A percentile compares a stretch with the other conserved stretches of the same genome.
Evolutionary conservation across 2,797 vertebrate genomes (phyloP).

Genomic region (Coregonus sp.): DNA sequence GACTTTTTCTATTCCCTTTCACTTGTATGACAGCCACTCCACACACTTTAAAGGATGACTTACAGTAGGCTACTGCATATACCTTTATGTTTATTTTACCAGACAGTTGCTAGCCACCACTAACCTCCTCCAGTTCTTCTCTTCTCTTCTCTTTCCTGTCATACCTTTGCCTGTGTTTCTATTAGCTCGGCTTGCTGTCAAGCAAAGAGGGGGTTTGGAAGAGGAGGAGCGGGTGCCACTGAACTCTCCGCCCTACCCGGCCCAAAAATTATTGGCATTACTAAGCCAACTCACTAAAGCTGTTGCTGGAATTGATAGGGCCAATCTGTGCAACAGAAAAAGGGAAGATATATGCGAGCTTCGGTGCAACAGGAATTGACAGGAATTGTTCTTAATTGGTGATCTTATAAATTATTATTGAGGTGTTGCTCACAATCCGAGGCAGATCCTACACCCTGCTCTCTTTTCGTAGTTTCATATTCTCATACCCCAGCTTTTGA

Average conservation of each 20-base stretch:
- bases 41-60: too few species aligned
- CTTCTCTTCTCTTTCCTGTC: too few species aligned
- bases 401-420: conserved; percentile 48
- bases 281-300: conserved; percentile 68
- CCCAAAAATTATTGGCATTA: conserved; percentile 67
- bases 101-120: too few species aligned
- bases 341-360: conserved; percentile 50
- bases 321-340: conserved; percentile 57
- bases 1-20: too few species aligned
- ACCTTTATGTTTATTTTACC: too few species aligned
- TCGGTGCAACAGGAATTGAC: conserved; percentile 49
- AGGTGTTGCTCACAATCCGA: too few species aligned
- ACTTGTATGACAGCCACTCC: too few species aligned
- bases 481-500: too few species aligned
- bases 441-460: too few species aligned
- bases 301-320: conserved; percentile 54
- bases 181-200: conserved; percentile 60
- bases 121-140: too few species aligned
- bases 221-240: conserved; percentile 51
- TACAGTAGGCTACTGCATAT: too few species aligned
- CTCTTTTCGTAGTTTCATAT: too few species aligned
- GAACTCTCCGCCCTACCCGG: conserved; percentile 54
- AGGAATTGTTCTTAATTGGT: conserved; percentile 57
- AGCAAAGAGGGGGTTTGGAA: conserved; percentile 52
- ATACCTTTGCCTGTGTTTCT: not conserved